Evolutionary conservation across 2,888 invertebrate species (phyloP).

Genomic region (Rotaria socialis): DNA sequence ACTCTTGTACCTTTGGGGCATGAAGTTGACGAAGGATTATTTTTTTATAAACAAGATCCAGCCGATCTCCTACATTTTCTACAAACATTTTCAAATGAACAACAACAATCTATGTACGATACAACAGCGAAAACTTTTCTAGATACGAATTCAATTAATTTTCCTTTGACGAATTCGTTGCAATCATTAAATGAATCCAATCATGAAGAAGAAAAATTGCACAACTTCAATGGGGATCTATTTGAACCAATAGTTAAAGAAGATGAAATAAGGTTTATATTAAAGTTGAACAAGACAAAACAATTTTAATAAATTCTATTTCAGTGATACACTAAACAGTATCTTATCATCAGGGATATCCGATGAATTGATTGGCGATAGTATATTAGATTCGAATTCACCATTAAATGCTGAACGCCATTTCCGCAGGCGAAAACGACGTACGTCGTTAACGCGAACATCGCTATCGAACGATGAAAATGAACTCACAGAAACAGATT

Average conservation of each 20-base stretch:
- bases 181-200: neutral
- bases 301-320: neutral
- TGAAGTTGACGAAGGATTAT: neutral
- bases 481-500: neutral
- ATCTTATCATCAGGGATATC: neutral
- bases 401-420: neutral
- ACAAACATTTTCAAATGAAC: neutral
- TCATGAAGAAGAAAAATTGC: neutral
- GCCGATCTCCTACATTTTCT: neutral
- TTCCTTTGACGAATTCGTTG: neutral
- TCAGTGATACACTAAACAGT: neutral
- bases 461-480: neutral
- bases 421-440: constrained; percentile 4
- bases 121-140: neutral
- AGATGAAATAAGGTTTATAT: neutral
- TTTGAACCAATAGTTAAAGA: neutral
- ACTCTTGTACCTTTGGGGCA: neutral
- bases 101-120: neutral
- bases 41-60: neutral
- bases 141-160: neutral
- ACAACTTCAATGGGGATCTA: neutral
- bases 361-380: neutral
- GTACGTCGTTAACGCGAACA: neutral
- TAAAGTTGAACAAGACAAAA: neutral
- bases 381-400: neutral